phyloP scores from a whole-genome alignment of 2,797 vertebrate species.

The Phalanger gymnotis region DNA sequence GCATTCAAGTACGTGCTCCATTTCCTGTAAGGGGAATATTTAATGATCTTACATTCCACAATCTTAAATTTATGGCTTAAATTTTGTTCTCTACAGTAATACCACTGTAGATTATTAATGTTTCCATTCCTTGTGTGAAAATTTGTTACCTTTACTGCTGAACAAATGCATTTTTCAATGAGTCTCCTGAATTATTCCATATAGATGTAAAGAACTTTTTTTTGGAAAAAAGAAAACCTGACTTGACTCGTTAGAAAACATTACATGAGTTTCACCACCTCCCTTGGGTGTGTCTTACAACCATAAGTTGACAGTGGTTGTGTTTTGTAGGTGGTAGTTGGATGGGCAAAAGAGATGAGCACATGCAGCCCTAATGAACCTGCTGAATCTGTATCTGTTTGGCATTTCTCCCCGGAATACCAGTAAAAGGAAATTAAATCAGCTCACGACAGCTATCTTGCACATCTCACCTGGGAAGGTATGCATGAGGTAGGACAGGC shows the following conservation, averaged over 20 bases:
- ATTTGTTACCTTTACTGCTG: slow-evolving; percentile 70
- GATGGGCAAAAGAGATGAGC: slow-evolving; percentile 78
- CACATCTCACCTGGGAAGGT: slow-evolving; percentile 88
- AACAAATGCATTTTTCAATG: slow-evolving; percentile 61
- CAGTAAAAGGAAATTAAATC: slow-evolving; percentile 88
- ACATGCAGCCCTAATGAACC: slow-evolving; percentile 79
- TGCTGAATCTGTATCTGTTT: slow-evolving; percentile 78
- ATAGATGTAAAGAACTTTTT: slow-evolving; percentile 75
- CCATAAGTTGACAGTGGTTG: slow-evolving; percentile 77
- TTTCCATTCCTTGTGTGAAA: slow-evolving; percentile 73
- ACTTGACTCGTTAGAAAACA: slow-evolving; percentile 70
- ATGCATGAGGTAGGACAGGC: slow-evolving; percentile 84
- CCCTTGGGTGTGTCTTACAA: slow-evolving; percentile 73
- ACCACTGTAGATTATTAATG: slow-evolving; percentile 73
- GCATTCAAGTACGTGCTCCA: background rate
- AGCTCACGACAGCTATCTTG: slow-evolving; percentile 84
- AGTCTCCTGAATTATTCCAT: slow-evolving; percentile 73
- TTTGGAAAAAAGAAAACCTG: background rate
- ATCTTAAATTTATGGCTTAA: slow-evolving; percentile 62
- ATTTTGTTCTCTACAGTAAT: slow-evolving; percentile 70
- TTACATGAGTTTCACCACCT: slow-evolving; percentile 44
- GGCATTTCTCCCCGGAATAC: slow-evolving; percentile 82
- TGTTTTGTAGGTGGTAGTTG: slow-evolving; percentile 81
- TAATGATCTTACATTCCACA: slow-evolving; percentile 29
- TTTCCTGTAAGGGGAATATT: slow-evolving; percentile 32